Percentiles rank a stretch among this genome's conserved stretches.
Evolutionary conservation across 2,113 vertebrate genomes (phyloP).

Genomic region (Pyxicephalus adspersus): DNA sequence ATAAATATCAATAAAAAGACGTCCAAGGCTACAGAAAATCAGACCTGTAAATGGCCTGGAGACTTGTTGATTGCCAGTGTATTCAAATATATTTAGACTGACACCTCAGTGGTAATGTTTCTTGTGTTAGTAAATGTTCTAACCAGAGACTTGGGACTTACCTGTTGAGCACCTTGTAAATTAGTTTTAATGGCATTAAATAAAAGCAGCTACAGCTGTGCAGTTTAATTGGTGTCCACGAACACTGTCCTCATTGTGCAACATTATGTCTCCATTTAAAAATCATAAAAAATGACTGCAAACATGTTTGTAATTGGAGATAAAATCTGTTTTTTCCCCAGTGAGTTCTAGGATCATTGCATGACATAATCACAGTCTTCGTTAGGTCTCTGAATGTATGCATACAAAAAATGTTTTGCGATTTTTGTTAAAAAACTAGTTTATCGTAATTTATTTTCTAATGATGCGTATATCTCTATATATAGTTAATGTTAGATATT

Average conservation of each 20-base stretch:
- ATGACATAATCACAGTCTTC: slow-evolving; percentile 12
- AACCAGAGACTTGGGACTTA: not conserved
- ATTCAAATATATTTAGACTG: not conserved
- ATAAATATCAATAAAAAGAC: too few relatives aligned
- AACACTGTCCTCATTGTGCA: not conserved
- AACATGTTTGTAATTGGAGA: not conserved
- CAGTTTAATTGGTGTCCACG: not conserved
- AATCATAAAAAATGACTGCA: slow-evolving; percentile 4
- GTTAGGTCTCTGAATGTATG: not conserved
- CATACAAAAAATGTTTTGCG: not conserved
- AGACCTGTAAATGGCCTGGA: too few relatives aligned
- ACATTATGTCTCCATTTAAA: not conserved
- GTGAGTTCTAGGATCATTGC: not conserved
- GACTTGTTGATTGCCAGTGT: too few relatives aligned
- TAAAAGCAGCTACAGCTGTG: not conserved
- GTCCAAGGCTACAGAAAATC: too few relatives aligned
- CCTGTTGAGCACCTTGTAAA: slow-evolving; percentile 1
- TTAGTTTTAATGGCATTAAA: not conserved
- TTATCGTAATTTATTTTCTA: too few relatives aligned
- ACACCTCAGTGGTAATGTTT: not conserved
- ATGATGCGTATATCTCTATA: too few relatives aligned
- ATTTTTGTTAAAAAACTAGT: not conserved
- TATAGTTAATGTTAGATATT: too few relatives aligned
- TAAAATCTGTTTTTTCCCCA: not conserved
- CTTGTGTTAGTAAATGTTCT: not conserved